Evolutionary conservation across 2,888 invertebrate genomes (phyloP).

Genomic region (Pachliopta kotzebuea): DNA sequence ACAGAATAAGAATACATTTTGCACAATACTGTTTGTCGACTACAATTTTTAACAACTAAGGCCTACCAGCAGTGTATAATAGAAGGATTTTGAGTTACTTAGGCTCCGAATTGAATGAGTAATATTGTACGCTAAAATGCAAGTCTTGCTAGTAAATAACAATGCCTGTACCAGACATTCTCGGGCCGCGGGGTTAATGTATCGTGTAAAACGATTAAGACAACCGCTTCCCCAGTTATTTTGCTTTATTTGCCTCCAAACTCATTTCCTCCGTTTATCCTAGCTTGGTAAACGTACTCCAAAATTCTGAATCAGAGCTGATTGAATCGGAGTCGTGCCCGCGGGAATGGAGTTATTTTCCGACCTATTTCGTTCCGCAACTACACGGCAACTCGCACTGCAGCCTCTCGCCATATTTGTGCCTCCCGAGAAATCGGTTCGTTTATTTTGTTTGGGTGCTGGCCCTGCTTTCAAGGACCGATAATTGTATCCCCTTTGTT

Average conservation of each 20-base stretch:
- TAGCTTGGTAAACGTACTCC: slow-evolving; percentile 74
- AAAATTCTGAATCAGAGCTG: slow-evolving; percentile 75
- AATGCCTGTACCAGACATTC: slow-evolving; percentile 6
- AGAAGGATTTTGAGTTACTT: neutral
- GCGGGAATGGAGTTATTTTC: slow-evolving; percentile 74
- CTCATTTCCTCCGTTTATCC: slow-evolving; percentile 57
- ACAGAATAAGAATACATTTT: no score
- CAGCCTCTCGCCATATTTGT: slow-evolving; percentile 54
- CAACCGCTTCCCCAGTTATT: slow-evolving; percentile 44
- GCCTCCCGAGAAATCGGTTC: slow-evolving; percentile 73
- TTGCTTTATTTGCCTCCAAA: slow-evolving; percentile 52
- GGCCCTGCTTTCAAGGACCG: slow-evolving; percentile 44
- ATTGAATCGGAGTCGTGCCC: slow-evolving; percentile 75
- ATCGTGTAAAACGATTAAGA: slow-evolving; percentile 51
- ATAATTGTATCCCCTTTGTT: slow-evolving; percentile 28
- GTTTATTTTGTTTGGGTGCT: slow-evolving; percentile 69
- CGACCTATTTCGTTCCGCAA: slow-evolving; percentile 72
- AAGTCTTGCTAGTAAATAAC: slow-evolving; percentile 16
- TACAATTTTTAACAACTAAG: no score
- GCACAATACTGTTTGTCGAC: no score
- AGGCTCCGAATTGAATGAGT: neutral
- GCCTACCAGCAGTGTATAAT: no score
- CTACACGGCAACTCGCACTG: slow-evolving; percentile 45
- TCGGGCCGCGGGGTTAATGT: slow-evolving; percentile 42
- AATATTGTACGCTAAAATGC: neutral